These are phyloP conservation scores for Ciona savignyi DNA, from an alignment of 23 tunicate species.

Conservation along the genomic window DNA sequence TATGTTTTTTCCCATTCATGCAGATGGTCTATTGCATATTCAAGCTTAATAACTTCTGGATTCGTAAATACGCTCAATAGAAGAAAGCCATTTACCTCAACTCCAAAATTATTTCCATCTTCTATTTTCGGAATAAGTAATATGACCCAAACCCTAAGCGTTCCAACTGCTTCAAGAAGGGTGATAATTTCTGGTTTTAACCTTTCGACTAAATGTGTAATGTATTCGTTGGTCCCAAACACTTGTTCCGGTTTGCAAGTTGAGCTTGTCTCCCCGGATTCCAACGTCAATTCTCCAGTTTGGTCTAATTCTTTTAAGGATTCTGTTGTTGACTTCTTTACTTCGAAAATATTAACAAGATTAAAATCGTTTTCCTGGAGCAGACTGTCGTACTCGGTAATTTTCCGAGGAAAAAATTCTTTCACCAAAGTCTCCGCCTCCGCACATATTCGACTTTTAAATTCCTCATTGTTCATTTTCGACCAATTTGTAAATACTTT, in stretches of 20 bases:
- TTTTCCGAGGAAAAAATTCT: constrained; percentile 73
- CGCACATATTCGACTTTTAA: constrained; percentile 38
- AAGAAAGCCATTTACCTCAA: constrained; percentile 57
- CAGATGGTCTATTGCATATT: no score
- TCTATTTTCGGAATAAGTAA: constrained; percentile 86
- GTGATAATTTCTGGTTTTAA: constrained; percentile 73
- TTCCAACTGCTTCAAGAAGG: constrained; percentile 59
- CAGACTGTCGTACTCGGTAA: constrained; percentile 54
- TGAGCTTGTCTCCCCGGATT: constrained; percentile 6
- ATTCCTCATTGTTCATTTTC: constrained; percentile 32
- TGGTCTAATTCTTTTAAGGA: constrained; percentile 20
- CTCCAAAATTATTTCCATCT: no score
- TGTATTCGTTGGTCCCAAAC: constrained; percentile 46
- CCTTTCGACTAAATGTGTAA: constrained; percentile 35
- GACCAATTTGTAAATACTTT: constrained; percentile 12
- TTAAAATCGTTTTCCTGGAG: constrained; percentile 28
- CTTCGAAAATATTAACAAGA: constrained; percentile 25
- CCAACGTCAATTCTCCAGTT: constrained; percentile 14
- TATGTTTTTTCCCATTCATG: no score
- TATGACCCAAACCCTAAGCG: constrained; percentile 82
- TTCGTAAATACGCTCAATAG: no score
- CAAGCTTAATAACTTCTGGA: no score
- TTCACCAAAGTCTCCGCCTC: constrained; percentile 74
- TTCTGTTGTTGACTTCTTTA: constrained; percentile 30
- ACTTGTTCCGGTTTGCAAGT: no score